These are phyloP conservation scores for Dasypus novemcinctus DNA, from an alignment of 2,113 vertebrate genomes.

Conservation along the genomic window DNA sequence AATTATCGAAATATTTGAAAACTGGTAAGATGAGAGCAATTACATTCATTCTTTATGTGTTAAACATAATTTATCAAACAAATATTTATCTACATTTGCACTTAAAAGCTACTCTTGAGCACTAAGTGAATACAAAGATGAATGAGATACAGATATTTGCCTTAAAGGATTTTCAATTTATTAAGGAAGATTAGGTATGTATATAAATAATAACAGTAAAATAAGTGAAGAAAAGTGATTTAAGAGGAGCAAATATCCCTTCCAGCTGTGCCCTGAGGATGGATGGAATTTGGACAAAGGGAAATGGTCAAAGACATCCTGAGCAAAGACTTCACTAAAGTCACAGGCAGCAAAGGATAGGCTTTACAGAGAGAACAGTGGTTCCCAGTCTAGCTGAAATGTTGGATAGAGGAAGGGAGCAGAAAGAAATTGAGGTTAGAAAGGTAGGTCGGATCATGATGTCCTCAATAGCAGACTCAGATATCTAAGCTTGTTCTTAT, in stretches of 20 bases:
- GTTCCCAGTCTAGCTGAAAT: background rate
- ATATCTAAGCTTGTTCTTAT: background rate
- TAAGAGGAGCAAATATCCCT: background rate
- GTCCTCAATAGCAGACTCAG: background rate
- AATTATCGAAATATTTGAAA: constrained; percentile 45
- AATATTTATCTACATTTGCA: background rate
- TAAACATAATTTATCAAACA: constrained; percentile 23
- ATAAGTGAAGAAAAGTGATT: background rate
- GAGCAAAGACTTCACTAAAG: background rate
- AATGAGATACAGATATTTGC: background rate
- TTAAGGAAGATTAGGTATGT: background rate
- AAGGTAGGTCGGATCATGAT: background rate
- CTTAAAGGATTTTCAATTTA: background rate
- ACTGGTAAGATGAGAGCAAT: background rate
- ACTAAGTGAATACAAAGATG: background rate
- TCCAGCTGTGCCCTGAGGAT: background rate
- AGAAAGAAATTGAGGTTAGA: background rate
- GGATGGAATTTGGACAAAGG: background rate
- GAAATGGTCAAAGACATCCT: background rate
- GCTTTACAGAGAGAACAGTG: fast-evolving
- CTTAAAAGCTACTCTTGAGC: background rate
- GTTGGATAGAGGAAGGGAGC: background rate
- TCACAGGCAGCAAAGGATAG: background rate
- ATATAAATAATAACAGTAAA: background rate
- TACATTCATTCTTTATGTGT: background rate